phyloP scores from a whole-genome alignment of 2,888 invertebrate species.

The Lypha dubia region DNA sequence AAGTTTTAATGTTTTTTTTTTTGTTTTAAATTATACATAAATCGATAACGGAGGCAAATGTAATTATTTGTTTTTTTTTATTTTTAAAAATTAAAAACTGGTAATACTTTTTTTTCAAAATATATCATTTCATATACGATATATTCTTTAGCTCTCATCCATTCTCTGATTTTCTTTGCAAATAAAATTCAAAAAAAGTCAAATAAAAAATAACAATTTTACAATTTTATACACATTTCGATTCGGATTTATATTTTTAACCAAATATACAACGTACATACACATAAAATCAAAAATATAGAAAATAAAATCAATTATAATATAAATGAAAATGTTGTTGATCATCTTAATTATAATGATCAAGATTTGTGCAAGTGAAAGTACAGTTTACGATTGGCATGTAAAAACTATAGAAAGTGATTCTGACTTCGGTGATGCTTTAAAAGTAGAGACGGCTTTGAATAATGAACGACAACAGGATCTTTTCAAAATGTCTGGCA shows the following conservation, averaged over 20 bases:
- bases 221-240: slow-evolving; percentile 30
- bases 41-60: not conserved
- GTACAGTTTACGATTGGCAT: slow-evolving; percentile 78
- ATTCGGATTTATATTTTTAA: slow-evolving; percentile 44
- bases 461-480: slow-evolving; percentile 76
- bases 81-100: slow-evolving; percentile 50
- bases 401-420: slow-evolving; percentile 77
- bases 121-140: too few relatives aligned
- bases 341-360: slow-evolving; percentile 76
- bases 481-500: slow-evolving; percentile 61
- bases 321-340: slow-evolving; percentile 75
- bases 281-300: not conserved
- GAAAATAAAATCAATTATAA: slow-evolving; percentile 31
- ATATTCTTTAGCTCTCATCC: slow-evolving; percentile 60
- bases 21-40: too few relatives aligned
- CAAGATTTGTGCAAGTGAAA: slow-evolving; percentile 77
- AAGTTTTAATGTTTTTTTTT: slow-evolving; percentile 64
- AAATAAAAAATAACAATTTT: slow-evolving; percentile 57
- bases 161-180: slow-evolving; percentile 68
- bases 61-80: not conserved
- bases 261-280: slow-evolving; percentile 12
- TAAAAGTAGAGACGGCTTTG: slow-evolving; percentile 77
- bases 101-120: slow-evolving; percentile 45
- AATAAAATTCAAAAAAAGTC: slow-evolving; percentile 68
- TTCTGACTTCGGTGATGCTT: slow-evolving; percentile 77